Evolutionary conservation across 2,797 vertebrate species (phyloP), one percentile per base, ranked within the genome.

Genomic region (Phylloscopus collybita): DNA sequence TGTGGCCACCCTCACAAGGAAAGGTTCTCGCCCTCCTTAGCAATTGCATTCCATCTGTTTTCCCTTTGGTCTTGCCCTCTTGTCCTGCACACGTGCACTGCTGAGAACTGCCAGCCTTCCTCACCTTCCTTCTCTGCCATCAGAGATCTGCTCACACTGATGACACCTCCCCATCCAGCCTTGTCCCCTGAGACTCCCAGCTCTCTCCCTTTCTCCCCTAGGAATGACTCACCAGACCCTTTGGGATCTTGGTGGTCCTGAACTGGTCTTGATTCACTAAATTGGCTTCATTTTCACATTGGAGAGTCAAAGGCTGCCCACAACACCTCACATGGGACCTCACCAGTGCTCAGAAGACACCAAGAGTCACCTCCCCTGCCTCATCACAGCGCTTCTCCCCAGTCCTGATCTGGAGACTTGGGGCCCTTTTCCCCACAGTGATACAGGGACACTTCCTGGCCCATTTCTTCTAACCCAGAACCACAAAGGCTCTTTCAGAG

Each of bases 1-100:
- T 16, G 1, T 11, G 30, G 9, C 23, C 11, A 10, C 9, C 1
- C 17, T 40, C 9, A 14, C 3, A 11, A 17, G 1, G 3, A 18
- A 8, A 15, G 4, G 22, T 32, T 22, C 3, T 18, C 9, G 11
- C 18, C 1, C 27, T 44, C 53, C n/a, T 36, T n/a, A 13, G 5
- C 5, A 6, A 26, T 26, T 3, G 13, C 5, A 27, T 40, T 27
- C 44, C 53, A 18, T 27, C 34, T 49, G 4, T 17, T 38, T 44
- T 22, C 27, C 11, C 14, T 45, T 21, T 34, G 9, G 11, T 8
- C 10, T 32, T 45, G 19, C 16, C 15, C 7, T 45, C 9, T 38
- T 27, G 1, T 21, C 17, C 47, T 45, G 22, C 7, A 6, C 0
- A 1, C 15, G 9, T 5, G 38, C 38, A 30, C 7, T 34, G 32